Percentiles rank a stretch among this genome's conserved stretches.
Evolutionary conservation across 2,888 invertebrate species (phyloP).

Genomic region (Elmis aenea): DNA sequence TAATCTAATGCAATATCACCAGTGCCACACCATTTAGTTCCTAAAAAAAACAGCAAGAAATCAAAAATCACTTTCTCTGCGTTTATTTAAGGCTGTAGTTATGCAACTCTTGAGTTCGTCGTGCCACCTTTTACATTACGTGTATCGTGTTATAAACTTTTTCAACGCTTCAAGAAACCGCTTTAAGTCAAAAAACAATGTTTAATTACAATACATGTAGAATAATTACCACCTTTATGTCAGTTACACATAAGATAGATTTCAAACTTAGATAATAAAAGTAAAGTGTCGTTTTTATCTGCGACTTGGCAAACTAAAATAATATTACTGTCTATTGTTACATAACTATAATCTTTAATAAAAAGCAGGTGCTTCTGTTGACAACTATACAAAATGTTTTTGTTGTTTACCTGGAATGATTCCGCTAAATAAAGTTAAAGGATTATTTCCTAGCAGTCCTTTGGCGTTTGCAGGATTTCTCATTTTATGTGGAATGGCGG

Average conservation of each 20-base stretch:
- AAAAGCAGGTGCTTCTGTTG: not conserved
- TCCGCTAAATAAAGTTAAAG: slow-evolving; percentile 68
- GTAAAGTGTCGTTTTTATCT: too few relatives aligned
- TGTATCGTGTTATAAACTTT: too few relatives aligned
- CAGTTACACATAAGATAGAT: too few relatives aligned
- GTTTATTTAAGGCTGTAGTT: not conserved
- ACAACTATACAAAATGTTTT: slow-evolving; percentile 2
- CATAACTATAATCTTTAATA: slow-evolving; percentile 6
- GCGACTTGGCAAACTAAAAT: too few relatives aligned
- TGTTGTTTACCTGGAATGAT: slow-evolving; percentile 68
- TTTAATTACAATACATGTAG: too few relatives aligned
- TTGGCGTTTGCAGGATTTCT: slow-evolving; percentile 20
- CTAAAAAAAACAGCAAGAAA: slow-evolving; percentile 50
- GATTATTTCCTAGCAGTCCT: slow-evolving; percentile 57
- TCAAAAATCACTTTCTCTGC: not conserved
- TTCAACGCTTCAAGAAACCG: too few relatives aligned
- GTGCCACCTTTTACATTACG: not conserved
- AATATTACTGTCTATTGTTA: too few relatives aligned
- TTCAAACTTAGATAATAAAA: too few relatives aligned
- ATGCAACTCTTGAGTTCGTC: not conserved
- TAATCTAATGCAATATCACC: slow-evolving; percentile 82
- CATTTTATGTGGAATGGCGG: not conserved
- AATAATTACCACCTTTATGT: too few relatives aligned
- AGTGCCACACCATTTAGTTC: slow-evolving; percentile 90
- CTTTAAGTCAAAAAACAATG: too few relatives aligned